Conservation (phyloP, 2,797 vertebrate species). For the Arnoldichthys spilopterus region DNA sequence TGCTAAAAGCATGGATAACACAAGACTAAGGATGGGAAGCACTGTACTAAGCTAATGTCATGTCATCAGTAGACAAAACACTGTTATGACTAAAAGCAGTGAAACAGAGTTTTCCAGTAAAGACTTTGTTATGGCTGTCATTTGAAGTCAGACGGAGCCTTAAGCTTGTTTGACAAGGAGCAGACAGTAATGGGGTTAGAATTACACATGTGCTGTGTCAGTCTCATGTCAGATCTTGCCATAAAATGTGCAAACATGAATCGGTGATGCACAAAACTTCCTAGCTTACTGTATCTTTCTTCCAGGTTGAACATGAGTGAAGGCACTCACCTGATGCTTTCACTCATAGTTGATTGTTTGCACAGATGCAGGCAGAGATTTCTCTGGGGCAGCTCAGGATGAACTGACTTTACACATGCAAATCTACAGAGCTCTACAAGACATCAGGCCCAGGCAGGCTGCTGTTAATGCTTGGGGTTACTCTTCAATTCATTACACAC, state of each 20-base stretch:
- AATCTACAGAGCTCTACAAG: not conserved
- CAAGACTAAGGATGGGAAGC: not conserved
- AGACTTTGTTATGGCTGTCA: constrained; percentile 31
- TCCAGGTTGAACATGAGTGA: not conserved
- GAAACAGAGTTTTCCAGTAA: constrained; percentile 25
- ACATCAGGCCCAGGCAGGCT: constrained; percentile 39
- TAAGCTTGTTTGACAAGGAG: constrained; percentile 38
- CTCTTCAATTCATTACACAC: constrained; percentile 15
- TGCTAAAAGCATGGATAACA: not conserved
- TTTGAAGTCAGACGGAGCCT: constrained; percentile 27
- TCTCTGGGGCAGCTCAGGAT: not conserved
- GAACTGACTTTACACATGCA: not conserved
- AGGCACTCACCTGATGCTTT: constrained; percentile 17
- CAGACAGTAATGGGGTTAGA: constrained; percentile 32
- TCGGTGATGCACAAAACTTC: constrained; percentile 12
- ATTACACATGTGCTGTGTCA: not conserved
- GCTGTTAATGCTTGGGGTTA: not conserved
- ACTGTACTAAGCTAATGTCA: not conserved
- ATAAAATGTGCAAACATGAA: constrained; percentile 29
- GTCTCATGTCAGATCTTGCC: constrained; percentile 23
- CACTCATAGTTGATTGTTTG: constrained; percentile 1
- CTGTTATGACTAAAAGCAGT: constrained; percentile 35
- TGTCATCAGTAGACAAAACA: constrained; percentile 30
- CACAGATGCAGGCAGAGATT: constrained; percentile 11
- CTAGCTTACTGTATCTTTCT: not conserved